A percentile compares a stretch with the other conserved stretches of the same genome.
These are phyloP conservation scores for Siphonodentalium dalli DNA, from an alignment of 2,888 invertebrate species.

Conservation along the genomic window DNA sequence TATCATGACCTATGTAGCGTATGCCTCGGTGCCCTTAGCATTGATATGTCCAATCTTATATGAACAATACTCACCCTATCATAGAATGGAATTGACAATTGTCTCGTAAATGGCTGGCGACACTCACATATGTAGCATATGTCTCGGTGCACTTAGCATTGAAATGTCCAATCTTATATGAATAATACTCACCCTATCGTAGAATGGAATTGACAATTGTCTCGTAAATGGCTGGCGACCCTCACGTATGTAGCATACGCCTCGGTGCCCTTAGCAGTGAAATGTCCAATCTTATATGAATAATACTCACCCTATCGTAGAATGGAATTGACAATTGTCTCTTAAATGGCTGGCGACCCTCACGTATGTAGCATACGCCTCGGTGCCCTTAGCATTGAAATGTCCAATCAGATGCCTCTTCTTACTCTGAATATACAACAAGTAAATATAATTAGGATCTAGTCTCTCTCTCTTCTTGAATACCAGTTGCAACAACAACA, in stretches of 20 bases:
- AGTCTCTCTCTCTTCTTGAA: too few species aligned
- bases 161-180: not conserved
- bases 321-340: slow-evolving; percentile 94
- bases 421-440: slow-evolving; percentile 65
- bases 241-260: slow-evolving; percentile 51
- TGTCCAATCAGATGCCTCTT: slow-evolving; percentile 87
- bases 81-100: too few species aligned
- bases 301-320: slow-evolving; percentile 78
- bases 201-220: slow-evolving; percentile 93
- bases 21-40: too few species aligned
- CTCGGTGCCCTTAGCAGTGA: slow-evolving; percentile 69
- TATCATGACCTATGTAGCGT: too few species aligned
- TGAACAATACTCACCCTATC: too few species aligned
- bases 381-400: slow-evolving; percentile 71
- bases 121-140: too few species aligned
- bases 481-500: too few species aligned
- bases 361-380: slow-evolving; percentile 47
- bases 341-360: slow-evolving; percentile 78
- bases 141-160: too few species aligned
- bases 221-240: slow-evolving; percentile 80
- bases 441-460: too few species aligned
- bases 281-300: not conserved
- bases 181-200: slow-evolving; percentile 77
- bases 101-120: too few species aligned
- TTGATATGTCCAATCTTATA: not conserved